These are phyloP conservation scores for Hipposideros armiger DNA, from an alignment of 2,113 vertebrate genomes.

Conservation along the genomic window DNA sequence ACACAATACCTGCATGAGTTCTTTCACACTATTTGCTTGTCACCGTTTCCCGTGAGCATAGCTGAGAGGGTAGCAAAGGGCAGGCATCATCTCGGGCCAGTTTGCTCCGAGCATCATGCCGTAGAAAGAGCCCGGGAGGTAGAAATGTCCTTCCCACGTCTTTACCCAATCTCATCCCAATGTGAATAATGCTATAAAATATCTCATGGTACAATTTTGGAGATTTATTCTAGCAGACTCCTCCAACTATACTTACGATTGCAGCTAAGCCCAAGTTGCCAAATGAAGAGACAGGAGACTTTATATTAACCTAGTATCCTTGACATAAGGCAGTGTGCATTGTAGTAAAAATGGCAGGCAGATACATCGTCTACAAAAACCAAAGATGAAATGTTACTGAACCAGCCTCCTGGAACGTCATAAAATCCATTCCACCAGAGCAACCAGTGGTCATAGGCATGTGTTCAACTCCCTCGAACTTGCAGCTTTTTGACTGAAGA, in stretches of 20 bases:
- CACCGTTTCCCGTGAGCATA: not conserved
- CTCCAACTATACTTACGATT: not conserved
- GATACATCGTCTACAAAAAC: constrained; percentile 40
- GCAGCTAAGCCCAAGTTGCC: constrained; percentile 41
- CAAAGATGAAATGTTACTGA: constrained; percentile 48
- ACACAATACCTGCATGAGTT: not conserved
- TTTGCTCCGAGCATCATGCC: constrained; percentile 34
- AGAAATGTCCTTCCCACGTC: not conserved
- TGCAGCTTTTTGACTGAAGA: not conserved
- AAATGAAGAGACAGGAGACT: constrained; percentile 25
- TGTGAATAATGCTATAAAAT: constrained; percentile 35
- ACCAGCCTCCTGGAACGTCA: not conserved
- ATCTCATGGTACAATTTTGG: not conserved
- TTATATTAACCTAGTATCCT: not conserved
- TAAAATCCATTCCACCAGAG: not conserved
- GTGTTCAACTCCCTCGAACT: not conserved
- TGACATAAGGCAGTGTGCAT: not conserved
- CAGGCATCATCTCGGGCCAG: not conserved
- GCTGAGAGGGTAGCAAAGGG: not conserved
- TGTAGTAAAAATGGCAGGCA: constrained; percentile 42
- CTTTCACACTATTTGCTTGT: not conserved
- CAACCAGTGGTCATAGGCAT: not conserved
- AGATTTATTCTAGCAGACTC: constrained; percentile 6
- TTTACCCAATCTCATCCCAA: not conserved
- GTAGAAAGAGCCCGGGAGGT: not conserved